Conservation (phyloP, 2,113 vertebrate genomes). For the Carassius carassius region DNA sequence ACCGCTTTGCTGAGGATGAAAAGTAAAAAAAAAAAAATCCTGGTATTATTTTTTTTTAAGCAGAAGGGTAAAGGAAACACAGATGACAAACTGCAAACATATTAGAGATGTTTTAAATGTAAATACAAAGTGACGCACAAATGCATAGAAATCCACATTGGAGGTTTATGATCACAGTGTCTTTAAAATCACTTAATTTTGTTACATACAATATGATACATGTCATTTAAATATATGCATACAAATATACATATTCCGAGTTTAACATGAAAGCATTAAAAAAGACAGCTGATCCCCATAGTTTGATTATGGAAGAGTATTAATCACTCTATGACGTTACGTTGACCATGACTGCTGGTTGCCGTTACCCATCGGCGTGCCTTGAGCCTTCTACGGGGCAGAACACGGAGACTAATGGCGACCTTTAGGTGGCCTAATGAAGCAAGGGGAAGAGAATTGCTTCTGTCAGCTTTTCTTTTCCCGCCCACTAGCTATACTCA, state of each 20-base stretch:
- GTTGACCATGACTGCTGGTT: conserved; percentile 15
- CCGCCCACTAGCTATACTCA: neutral
- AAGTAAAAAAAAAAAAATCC: neutral
- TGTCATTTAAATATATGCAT: too few relatives aligned
- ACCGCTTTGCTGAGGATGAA: conserved; percentile 28
- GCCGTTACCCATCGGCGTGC: conserved; percentile 4
- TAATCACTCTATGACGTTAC: conserved; percentile 27
- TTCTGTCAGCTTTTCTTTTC: conserved; percentile 38
- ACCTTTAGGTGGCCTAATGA: conserved; percentile 49
- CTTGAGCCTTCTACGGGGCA: conserved; percentile 49
- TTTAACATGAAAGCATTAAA: conserved; percentile 26
- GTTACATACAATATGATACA: too few relatives aligned
- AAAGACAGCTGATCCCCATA: conserved; percentile 39
- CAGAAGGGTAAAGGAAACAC: neutral
- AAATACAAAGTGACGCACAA: neutral
- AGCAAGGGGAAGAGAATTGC: conserved; percentile 45
- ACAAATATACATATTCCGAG: neutral
- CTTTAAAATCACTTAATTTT: too few relatives aligned
- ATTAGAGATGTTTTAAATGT: neutral
- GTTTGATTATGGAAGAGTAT: conserved; percentile 47
- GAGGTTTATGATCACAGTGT: too few relatives aligned
- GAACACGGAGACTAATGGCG: conserved; percentile 46
- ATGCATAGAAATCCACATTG: too few relatives aligned
- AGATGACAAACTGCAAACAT: neutral
- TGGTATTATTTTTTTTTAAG: neutral